Percentiles rank a stretch among this genome's conserved stretches.
Evolutionary conservation across 2,113 vertebrate species (phyloP).

Genomic region (Thamnophis sirtalis): DNA sequence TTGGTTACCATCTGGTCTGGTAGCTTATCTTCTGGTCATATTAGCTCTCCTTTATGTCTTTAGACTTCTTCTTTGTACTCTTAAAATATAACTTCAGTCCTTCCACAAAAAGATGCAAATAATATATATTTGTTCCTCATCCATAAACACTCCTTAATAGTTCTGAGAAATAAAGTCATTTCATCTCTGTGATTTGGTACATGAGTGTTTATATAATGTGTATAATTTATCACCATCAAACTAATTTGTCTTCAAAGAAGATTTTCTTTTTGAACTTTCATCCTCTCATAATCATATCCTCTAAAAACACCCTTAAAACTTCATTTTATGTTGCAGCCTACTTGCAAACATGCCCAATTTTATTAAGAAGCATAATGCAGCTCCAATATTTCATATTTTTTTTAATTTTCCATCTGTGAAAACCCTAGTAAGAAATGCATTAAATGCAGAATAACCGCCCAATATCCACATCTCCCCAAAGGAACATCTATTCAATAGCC

Average conservation of each 20-base stretch:
- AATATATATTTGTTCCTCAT: not conserved
- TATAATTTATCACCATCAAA: not conserved
- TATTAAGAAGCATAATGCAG: not conserved
- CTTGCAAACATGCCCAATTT: not conserved
- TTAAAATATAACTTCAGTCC: not conserved
- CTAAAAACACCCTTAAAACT: not conserved
- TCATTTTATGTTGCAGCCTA: not conserved
- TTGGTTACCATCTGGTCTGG: not conserved
- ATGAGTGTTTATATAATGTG: not conserved
- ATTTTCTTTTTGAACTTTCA: not conserved
- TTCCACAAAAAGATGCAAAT: not conserved
- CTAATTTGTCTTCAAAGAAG: not conserved
- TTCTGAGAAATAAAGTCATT: not conserved
- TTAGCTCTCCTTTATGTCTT: not conserved
- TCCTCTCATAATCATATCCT: not conserved
- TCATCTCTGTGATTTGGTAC: not conserved
- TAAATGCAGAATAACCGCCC: not conserved
- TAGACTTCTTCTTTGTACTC: not conserved
- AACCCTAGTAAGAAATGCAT: not conserved
- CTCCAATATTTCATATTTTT: not conserved
- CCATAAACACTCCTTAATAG: not conserved
- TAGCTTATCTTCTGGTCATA: not conserved
- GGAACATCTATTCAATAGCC: constrained; percentile 43
- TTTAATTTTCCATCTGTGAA: not conserved
- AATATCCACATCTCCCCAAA: constrained; percentile 20